Percentiles rank a stretch among this genome's conserved stretches.
Conservation (phyloP, 2,113 vertebrate species). For the Gadus macrocephalus region DNA sequence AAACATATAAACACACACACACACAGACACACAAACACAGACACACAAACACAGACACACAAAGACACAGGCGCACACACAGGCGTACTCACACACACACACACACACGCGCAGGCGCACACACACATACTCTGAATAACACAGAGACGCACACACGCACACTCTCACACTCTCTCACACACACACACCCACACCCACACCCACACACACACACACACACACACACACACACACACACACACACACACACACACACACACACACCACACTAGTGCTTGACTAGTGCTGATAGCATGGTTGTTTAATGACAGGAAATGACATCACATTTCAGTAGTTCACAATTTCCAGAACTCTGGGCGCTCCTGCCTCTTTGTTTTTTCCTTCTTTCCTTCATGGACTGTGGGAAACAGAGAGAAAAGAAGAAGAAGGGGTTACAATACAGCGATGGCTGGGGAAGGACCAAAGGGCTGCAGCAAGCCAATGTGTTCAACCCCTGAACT, state of each 20-base stretch:
- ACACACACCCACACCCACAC: neutral
- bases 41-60: too few relatives aligned
- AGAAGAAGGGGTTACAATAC: neutral
- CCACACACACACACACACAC: constrained; percentile 1
- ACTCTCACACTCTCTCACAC: neutral
- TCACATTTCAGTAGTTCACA: constrained; percentile 71
- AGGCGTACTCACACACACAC: too few relatives aligned
- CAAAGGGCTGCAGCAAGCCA: too few relatives aligned
- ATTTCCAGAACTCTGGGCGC: constrained; percentile 64
- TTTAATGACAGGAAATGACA: constrained; percentile 54
- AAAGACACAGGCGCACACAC: too few relatives aligned
- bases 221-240: constrained; percentile 12
- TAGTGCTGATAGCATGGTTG: constrained; percentile 49
- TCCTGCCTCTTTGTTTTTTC: constrained; percentile 46
- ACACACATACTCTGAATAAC: too few relatives aligned
- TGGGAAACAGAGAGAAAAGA: constrained; percentile 11
- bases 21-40: too few relatives aligned
- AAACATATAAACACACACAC: too few relatives aligned
- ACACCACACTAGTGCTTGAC: constrained; percentile 32
- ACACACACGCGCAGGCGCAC: too few relatives aligned
- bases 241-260: constrained; percentile 4
- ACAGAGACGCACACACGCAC: neutral
- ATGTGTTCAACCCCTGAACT: too few relatives aligned
- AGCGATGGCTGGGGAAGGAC: too few relatives aligned
- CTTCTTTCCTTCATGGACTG: constrained; percentile 63